Evolutionary conservation across 2,888 invertebrate genomes (phyloP).

Genomic region (Archips xylosteana): DNA sequence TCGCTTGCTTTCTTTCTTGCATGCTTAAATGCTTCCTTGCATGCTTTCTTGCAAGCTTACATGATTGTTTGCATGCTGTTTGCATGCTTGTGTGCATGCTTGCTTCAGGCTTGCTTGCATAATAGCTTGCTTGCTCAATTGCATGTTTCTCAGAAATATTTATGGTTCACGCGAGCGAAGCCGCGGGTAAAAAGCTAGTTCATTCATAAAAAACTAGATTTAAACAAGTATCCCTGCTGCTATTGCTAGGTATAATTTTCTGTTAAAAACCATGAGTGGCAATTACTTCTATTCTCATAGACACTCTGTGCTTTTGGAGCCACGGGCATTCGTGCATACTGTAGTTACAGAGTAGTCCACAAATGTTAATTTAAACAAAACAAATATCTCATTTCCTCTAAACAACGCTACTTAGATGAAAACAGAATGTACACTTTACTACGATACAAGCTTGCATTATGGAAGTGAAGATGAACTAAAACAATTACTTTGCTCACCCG

Average conservation of each 20-base stretch:
- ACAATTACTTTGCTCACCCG: too few relatives aligned
- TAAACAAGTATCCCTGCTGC: slow-evolving; percentile 19
- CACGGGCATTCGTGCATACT: slow-evolving; percentile 16
- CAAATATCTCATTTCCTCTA: slow-evolving; percentile 39
- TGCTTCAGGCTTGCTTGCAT: too few relatives aligned
- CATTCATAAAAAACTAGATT: neutral
- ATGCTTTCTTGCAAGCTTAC: too few relatives aligned
- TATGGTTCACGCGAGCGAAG: too few relatives aligned
- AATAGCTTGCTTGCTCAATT: too few relatives aligned
- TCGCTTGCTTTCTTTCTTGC: too few relatives aligned
- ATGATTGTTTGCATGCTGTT: too few relatives aligned
- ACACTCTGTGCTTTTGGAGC: slow-evolving; percentile 14
- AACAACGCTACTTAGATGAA: slow-evolving; percentile 19
- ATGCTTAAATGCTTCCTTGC: too few relatives aligned
- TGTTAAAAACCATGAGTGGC: neutral
- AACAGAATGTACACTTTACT: slow-evolving; percentile 5
- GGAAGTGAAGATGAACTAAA: too few relatives aligned
- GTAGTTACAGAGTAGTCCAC: slow-evolving; percentile 14
- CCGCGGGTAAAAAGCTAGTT: too few relatives aligned
- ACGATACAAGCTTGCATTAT: neutral
- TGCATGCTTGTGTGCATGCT: too few relatives aligned
- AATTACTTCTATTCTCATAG: neutral
- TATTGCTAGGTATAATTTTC: slow-evolving; percentile 12
- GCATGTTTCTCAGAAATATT: too few relatives aligned
- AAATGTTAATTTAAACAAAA: slow-evolving; percentile 38